phyloP scores from a whole-genome alignment of 53 echinoderm and acorn worm species.

The Echinarachnius parma region DNA sequence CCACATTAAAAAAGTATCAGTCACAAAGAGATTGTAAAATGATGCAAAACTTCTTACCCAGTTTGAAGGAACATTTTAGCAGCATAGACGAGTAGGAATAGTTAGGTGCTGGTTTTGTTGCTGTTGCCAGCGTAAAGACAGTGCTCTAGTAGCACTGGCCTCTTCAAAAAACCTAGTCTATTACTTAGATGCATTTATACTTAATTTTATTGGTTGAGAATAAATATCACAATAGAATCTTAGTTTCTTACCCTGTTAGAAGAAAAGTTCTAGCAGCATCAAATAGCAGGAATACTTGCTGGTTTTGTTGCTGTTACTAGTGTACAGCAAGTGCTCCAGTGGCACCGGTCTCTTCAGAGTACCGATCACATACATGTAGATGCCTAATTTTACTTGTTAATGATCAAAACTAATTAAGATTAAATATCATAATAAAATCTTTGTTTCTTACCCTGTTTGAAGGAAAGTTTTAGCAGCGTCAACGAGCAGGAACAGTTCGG shows the following conservation, averaged over 20 bases:
- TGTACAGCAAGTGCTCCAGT: constrained; percentile 90
- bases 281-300: constrained; percentile 81
- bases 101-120: constrained; percentile 82
- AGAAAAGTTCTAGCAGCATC: constrained; percentile 70
- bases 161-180: constrained; percentile 90
- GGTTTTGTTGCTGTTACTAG: constrained; percentile 94
- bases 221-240: neutral
- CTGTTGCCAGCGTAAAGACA: constrained; percentile 96
- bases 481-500: constrained; percentile 81
- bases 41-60: no score
- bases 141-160: constrained; percentile 96
- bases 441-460: constrained; percentile 65
- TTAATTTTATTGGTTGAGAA: constrained; percentile 69
- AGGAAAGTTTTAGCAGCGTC: constrained; percentile 70
- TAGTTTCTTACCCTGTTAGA: constrained; percentile 65
- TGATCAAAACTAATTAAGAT: no score
- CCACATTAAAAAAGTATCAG: no score
- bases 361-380: constrained; percentile 94
- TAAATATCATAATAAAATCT: neutral
- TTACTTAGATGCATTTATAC: constrained; percentile 86
- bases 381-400: constrained; percentile 80
- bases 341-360: constrained; percentile 97
- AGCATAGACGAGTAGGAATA: constrained; percentile 80
- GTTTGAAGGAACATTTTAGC: constrained; percentile 63
- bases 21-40: no score